A percentile compares a stretch with the other conserved stretches of the same genome.
Conservation (phyloP, 2,797 vertebrate species). For the Coregonus suidteri region DNA sequence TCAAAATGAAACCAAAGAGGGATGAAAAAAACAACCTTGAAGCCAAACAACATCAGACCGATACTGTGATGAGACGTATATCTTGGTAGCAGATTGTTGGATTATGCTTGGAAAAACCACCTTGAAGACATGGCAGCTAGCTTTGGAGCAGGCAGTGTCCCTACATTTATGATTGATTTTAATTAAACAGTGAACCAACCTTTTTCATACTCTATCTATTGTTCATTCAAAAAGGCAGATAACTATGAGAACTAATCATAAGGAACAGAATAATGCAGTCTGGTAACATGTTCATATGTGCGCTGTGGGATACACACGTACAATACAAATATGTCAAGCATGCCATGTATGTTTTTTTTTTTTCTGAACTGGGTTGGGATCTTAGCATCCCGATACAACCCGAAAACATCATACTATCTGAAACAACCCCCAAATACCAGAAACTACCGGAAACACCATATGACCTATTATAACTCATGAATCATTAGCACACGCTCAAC, state of each 20-base stretch:
- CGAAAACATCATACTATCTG: not conserved
- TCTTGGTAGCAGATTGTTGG: not conserved
- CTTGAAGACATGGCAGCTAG: not conserved
- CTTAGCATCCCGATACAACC: not conserved
- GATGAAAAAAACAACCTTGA: not conserved
- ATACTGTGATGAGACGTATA: not conserved
- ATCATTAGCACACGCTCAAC: not conserved
- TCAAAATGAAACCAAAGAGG: not conserved
- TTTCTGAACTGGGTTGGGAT: not conserved
- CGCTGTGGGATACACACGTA: not conserved
- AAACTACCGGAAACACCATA: not conserved
- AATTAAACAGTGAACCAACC: not conserved
- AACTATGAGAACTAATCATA: not conserved
- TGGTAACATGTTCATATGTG: not conserved
- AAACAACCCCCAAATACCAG: not conserved
- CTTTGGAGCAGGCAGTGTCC: not conserved
- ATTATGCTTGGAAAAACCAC: not conserved
- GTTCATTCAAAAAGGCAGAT: not conserved
- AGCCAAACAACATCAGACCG: not conserved
- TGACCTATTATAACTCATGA: not conserved
- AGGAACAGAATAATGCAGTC: not conserved
- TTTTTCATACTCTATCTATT: not conserved
- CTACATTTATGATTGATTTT: not conserved
- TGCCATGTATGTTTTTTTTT: not conserved
- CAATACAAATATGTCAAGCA: not conserved